phyloP scores from a whole-genome alignment of 2,113 vertebrate genomes.

The Daboia siamensis region DNA sequence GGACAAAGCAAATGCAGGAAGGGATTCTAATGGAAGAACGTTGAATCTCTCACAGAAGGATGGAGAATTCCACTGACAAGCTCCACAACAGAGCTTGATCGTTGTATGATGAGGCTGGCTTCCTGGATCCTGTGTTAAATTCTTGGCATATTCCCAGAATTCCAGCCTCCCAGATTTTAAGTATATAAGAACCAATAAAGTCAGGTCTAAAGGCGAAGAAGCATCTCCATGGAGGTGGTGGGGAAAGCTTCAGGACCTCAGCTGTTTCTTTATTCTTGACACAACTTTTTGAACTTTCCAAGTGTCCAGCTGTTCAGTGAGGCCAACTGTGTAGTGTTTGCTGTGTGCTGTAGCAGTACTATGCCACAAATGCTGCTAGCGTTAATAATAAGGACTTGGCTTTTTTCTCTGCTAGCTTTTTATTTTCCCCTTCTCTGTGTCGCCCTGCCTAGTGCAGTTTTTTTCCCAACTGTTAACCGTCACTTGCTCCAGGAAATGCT shows the following conservation, averaged over 20 bases:
- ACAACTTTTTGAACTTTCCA: not conserved
- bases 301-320: constrained; percentile 8
- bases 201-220: not conserved
- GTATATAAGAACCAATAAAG: not conserved
- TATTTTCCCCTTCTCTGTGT: not conserved
- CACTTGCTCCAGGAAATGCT: not conserved
- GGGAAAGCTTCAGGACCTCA: not conserved
- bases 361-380: constrained; percentile 11
- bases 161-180: not conserved
- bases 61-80: not conserved
- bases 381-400: constrained; percentile 3
- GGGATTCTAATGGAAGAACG: not conserved
- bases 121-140: not conserved
- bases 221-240: not conserved
- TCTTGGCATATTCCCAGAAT: not conserved
- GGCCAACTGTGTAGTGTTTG: constrained; percentile 24
- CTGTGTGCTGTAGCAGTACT: constrained; percentile 16
- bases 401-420: not conserved
- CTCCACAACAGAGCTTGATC: no score
- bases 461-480: not conserved
- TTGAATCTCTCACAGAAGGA: not conserved
- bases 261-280: not conserved
- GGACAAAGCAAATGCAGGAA: not conserved
- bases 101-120: not conserved
- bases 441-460: not conserved